phyloP scores from a whole-genome alignment of 2,113 vertebrate species.

The Carassius gibelio region DNA sequence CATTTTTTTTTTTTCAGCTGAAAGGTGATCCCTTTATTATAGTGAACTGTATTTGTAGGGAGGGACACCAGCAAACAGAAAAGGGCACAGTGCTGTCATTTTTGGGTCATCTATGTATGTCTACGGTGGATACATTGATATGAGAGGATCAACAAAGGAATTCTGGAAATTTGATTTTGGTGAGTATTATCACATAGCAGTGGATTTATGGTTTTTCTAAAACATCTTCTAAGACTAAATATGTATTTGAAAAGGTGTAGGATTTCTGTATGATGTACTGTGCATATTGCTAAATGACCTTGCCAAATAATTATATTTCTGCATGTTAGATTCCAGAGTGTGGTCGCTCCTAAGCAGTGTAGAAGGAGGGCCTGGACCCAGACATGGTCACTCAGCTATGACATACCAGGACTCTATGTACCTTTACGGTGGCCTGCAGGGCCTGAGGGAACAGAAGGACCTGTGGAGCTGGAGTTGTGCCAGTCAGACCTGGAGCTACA shows the following conservation, averaged over 20 bases:
- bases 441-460: conserved; percentile 83
- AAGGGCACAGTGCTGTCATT: conserved; percentile 82
- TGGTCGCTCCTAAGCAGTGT: conserved; percentile 71
- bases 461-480: conserved; percentile 83
- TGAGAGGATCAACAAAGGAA: conserved; percentile 82
- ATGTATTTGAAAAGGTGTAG: not conserved
- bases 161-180: conserved; percentile 83
- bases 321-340: conserved; percentile 71
- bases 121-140: conserved; percentile 83
- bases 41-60: conserved; percentile 56
- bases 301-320: conserved; percentile 15
- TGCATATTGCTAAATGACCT: not conserved
- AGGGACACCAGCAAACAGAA: conserved; percentile 78
- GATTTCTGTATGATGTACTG: not conserved
- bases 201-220: not conserved
- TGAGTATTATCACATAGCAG: conserved; percentile 60
- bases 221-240: not conserved
- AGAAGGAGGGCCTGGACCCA: conserved; percentile 75
- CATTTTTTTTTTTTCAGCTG: not conserved
- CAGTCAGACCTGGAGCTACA: conserved; percentile 76
- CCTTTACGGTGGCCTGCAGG: conserved; percentile 81
- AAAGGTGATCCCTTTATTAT: not conserved
- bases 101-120: conserved; percentile 78
- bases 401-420: conserved; percentile 79
- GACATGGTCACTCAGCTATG: conserved; percentile 81